A percentile compares a stretch with the other conserved stretches of the same genome.
Evolutionary conservation across 2,113 vertebrate genomes (phyloP).

Genomic region (Mola mola): DNA sequence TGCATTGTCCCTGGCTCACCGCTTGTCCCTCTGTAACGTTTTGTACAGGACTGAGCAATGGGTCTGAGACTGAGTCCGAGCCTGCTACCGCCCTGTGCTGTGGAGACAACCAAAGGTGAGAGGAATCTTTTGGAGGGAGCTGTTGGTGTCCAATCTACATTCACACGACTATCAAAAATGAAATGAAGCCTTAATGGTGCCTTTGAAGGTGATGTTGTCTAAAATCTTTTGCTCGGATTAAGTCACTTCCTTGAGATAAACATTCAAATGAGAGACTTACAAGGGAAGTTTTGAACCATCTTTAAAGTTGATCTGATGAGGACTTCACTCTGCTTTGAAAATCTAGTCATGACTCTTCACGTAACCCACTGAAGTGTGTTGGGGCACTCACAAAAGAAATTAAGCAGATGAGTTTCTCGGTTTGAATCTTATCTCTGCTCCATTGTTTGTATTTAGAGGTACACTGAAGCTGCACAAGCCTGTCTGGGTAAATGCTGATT

Average conservation of each 20-base stretch:
- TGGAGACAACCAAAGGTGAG: constrained; percentile 54
- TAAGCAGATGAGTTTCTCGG: constrained; percentile 42
- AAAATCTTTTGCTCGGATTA: no score
- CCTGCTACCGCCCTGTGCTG: constrained; percentile 57
- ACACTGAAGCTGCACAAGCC: constrained; percentile 24
- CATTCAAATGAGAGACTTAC: background rate
- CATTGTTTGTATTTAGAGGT: constrained; percentile 55
- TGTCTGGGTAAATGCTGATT: constrained; percentile 46
- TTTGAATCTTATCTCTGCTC: constrained; percentile 49
- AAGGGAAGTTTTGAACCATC: constrained; percentile 5
- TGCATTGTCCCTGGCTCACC: constrained; percentile 65
- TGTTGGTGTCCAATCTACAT: constrained; percentile 11
- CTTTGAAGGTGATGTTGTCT: no score
- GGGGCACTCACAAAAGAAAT: constrained; percentile 41
- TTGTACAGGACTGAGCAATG: constrained; percentile 58
- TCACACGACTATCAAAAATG: background rate
- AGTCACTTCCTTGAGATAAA: background rate
- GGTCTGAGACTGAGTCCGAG: constrained; percentile 53
- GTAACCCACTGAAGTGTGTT: constrained; percentile 42
- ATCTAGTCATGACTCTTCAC: no score
- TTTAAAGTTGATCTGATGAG: constrained; percentile 31
- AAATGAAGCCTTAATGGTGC: no score
- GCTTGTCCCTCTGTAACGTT: constrained; percentile 49
- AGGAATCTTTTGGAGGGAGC: background rate
- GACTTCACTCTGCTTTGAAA: constrained; percentile 24